Evolutionary conservation across 2,113 vertebrate species (phyloP).

Genomic region (Onychostoma macrolepis): DNA sequence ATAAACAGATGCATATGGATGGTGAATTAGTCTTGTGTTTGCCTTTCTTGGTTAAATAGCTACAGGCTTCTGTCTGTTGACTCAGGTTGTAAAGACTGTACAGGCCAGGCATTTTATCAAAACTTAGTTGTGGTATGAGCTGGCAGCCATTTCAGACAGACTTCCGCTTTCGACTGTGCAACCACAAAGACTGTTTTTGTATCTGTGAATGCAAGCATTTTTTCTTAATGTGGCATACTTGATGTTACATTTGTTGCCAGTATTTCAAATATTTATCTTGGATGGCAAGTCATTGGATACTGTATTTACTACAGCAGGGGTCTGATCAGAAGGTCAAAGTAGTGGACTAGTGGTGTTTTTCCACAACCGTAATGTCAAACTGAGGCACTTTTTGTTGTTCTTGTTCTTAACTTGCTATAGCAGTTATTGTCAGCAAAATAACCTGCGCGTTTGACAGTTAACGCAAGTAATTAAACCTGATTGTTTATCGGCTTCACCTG

Average conservation of each 20-base stretch:
- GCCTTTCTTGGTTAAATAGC: background rate
- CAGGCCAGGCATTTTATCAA: constrained; percentile 65
- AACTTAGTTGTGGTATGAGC: constrained; percentile 61
- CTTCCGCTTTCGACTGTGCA: constrained; percentile 70
- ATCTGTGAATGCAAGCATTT: constrained; percentile 12
- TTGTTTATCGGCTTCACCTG: background rate
- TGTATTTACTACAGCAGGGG: background rate
- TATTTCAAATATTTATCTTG: background rate
- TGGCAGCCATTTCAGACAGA: constrained; percentile 74
- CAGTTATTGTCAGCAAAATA: background rate
- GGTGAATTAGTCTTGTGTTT: constrained; percentile 30
- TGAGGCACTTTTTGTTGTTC: background rate
- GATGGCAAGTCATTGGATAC: background rate
- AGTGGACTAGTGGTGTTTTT: background rate
- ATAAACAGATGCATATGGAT: constrained; percentile 16
- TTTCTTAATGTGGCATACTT: constrained; percentile 6
- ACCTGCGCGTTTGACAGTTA: background rate
- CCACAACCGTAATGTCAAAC: constrained; percentile 7
- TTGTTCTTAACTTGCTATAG: background rate
- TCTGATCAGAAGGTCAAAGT: constrained; percentile 15
- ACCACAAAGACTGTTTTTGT: constrained; percentile 64
- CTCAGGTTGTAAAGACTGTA: constrained; percentile 50
- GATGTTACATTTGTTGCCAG: background rate
- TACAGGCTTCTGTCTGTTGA: constrained; percentile 47
- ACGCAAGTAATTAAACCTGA: background rate